phyloP scores from a whole-genome alignment of 2,888 invertebrate genomes.

The Eupithecia pulchellata region DNA sequence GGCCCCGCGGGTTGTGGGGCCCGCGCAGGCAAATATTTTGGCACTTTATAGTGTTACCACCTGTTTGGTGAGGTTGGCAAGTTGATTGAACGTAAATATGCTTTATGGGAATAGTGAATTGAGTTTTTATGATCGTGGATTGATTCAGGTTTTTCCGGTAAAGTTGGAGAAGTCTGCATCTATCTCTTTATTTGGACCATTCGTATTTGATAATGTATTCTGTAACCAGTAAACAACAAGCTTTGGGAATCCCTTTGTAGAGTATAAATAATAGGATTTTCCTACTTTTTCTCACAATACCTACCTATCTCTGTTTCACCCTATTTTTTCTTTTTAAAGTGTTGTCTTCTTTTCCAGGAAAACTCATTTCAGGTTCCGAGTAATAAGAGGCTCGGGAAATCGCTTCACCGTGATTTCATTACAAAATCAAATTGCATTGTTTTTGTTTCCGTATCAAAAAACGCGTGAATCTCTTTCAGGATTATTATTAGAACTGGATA shows the following conservation, averaged over 20 bases:
- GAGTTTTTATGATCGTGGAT: constrained; percentile 7
- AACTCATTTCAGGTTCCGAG: neutral
- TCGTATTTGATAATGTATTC: neutral
- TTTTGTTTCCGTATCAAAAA: neutral
- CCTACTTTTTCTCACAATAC: neutral
- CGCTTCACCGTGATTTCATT: neutral
- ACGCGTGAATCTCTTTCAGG: neutral
- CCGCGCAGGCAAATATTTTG: constrained; percentile 38
- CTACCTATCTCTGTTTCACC: neutral
- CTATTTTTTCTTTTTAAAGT: neutral
- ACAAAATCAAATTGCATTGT: neutral
- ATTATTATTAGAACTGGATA: neutral
- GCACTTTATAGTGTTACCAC: constrained; percentile 34
- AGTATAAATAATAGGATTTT: neutral
- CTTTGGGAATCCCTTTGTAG: neutral
- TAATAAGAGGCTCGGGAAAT: neutral
- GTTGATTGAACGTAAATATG: constrained; percentile 38
- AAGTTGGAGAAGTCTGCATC: neutral
- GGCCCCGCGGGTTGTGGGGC: neutral
- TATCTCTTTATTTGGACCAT: no score
- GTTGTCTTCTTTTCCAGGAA: neutral
- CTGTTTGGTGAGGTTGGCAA: constrained; percentile 35
- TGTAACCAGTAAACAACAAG: neutral
- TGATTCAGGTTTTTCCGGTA: neutral
- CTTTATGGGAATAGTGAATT: constrained; percentile 26